Percentiles rank a stretch among this genome's conserved stretches.
Conservation (phyloP, 2,888 invertebrate species). For the Drosophila vallismaia region DNA sequence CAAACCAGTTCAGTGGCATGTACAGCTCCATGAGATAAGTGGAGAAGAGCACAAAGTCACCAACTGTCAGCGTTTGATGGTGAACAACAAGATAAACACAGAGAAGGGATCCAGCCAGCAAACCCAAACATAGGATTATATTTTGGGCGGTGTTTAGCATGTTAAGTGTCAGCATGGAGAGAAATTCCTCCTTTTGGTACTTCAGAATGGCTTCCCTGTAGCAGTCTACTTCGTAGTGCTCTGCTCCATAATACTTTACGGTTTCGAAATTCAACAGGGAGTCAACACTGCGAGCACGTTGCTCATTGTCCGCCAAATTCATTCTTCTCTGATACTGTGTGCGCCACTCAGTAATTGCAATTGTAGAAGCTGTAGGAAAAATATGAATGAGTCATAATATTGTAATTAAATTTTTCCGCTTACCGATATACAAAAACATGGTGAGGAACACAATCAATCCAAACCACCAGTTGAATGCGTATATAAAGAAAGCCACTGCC, state of each 20-base stretch:
- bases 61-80: slow-evolving; percentile 90
- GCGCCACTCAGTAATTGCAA: slow-evolving; percentile 98
- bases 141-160: slow-evolving; percentile 96
- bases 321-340: slow-evolving; percentile 97
- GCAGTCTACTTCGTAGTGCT: slow-evolving; percentile 93
- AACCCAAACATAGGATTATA: slow-evolving; percentile 92
- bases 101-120: slow-evolving; percentile 93
- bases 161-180: slow-evolving; percentile 92
- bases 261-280: slow-evolving; percentile 99
- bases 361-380: slow-evolving; percentile 86
- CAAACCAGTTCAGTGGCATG: slow-evolving; percentile 98
- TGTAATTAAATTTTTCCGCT: slow-evolving; percentile 76
- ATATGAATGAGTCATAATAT: too few relatives aligned
- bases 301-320: slow-evolving; percentile 97
- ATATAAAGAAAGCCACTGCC: slow-evolving; percentile 94
- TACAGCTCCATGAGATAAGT: slow-evolving; percentile 97
- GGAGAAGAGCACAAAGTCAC: slow-evolving; percentile 98
- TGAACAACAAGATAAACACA: slow-evolving; percentile 94
- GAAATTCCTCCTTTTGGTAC: slow-evolving; percentile 96
- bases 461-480: slow-evolving; percentile 96
- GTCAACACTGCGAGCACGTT: slow-evolving; percentile 96
- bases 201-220: slow-evolving; percentile 93
- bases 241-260: slow-evolving; percentile 98
- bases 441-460: slow-evolving; percentile 97
- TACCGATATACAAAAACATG: slow-evolving; percentile 96